Base-by-base conservation (phyloP, 2,888 invertebrate species). In the Cephus runcator region DNA sequence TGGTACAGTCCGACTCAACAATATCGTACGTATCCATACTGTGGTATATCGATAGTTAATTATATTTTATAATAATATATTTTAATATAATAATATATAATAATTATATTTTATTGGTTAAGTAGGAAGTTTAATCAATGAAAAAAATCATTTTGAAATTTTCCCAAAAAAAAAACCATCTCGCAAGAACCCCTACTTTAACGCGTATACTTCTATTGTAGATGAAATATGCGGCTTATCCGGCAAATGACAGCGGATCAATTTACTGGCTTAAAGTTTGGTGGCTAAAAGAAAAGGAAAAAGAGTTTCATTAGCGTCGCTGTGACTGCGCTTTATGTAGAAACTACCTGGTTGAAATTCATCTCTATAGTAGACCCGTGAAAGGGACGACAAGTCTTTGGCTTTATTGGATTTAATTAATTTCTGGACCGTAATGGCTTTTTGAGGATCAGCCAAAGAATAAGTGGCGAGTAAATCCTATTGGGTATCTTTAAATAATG, bases 401-500 rank as follows among this genome's bases (percentile, higher is more conserved):
- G 40, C 30, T 68, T 75, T 75, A 75, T 30, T 56, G 33, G 75
- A 75, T 75, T 75, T 75, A 12, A 75, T 75, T 75, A 75, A 30
- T 6, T 31, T 23, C 75, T 56, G 23, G 23, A 56, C 56, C 56
- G 23, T 56, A 56, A 56, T 56, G 56, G 56, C 56, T 56, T 3
- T 56, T 56, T 56, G 9, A 40, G 23, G 9, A 56, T 23, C 9
- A 6, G 56, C 23, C 56, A 6, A 23, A 9, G 56, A 56, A 56
- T 56, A 23, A 56, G 56, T 56, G 56, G 2, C 56, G 56, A 23
- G 1, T 1, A 23, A 23, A 9, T 56, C 1, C 9, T 9, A 9
- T 23, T 56, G 23, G 23, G 56, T 56, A 56, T 56, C 9, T 23
- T 56, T 23, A 15, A 15, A 15, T 56, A 1, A 23, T 23, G 1